Percentiles rank a stretch among this genome's conserved stretches.
These are phyloP conservation scores for Copidosoma floridanum DNA, from an alignment of 1,140 invertebrate genomes.

Conservation along the genomic window DNA sequence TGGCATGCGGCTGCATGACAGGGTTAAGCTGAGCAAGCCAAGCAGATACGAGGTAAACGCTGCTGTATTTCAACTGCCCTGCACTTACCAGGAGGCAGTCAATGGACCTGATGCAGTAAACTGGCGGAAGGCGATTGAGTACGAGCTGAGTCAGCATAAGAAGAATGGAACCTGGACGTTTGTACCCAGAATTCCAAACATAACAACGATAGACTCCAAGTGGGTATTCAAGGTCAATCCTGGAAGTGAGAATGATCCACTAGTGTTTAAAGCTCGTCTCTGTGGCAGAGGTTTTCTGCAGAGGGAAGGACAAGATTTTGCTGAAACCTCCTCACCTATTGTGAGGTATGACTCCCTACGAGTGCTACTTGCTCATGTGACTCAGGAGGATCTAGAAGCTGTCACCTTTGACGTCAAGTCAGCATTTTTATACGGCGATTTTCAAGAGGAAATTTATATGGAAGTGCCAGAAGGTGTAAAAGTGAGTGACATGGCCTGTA, in stretches of 20 bases:
- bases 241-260: neutral
- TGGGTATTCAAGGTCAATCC: conserved; percentile 9
- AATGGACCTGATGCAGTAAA: conserved; percentile 18
- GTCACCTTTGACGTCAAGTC: conserved; percentile 30
- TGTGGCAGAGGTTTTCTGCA: conserved; percentile 38
- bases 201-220: neutral
- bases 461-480: conserved; percentile 44
- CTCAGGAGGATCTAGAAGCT: conserved; percentile 31
- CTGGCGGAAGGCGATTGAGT: conserved; percentile 30
- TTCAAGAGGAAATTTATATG: conserved; percentile 50
- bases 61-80: conserved; percentile 8
- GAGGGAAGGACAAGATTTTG: conserved; percentile 29
- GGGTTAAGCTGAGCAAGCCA: neutral
- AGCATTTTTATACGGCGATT: conserved; percentile 28
- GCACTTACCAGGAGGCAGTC: conserved; percentile 28
- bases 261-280: conserved; percentile 28
- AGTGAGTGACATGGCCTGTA: too few species aligned
- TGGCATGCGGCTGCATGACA: neutral
- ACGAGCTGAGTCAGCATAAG: conserved; percentile 30
- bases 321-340: conserved; percentile 30
- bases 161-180: conserved; percentile 28
- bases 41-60: neutral
- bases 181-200: neutral
- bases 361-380: too few species aligned
- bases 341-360: too few species aligned